A percentile compares a stretch with the other conserved stretches of the same genome.
Conservation (phyloP, 2,113 vertebrate genomes). For the Macheiramphus alcinus region DNA sequence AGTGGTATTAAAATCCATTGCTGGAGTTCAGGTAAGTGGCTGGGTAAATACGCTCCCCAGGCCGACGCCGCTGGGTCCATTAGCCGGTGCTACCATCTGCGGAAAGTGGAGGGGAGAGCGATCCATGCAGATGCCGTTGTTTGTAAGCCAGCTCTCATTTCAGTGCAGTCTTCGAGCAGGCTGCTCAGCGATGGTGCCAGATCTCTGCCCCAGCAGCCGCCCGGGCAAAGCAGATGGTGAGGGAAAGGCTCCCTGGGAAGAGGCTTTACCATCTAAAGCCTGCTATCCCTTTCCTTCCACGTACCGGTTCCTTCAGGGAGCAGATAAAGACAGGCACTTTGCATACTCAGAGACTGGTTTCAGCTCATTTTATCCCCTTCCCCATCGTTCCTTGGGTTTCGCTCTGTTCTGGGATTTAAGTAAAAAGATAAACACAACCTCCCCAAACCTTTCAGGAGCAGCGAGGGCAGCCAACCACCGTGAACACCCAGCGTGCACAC, state of each 20-base stretch:
- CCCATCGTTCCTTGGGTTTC: background rate
- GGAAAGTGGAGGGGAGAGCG: accelerated
- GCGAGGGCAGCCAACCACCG: background rate
- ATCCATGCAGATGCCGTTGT: background rate
- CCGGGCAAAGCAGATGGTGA: background rate
- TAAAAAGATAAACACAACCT: background rate
- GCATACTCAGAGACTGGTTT: background rate
- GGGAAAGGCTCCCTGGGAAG: background rate
- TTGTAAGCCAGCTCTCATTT: background rate
- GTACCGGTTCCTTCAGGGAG: background rate
- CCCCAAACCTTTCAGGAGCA: background rate
- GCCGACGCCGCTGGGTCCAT: background rate
- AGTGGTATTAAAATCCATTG: background rate
- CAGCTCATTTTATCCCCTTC: background rate
- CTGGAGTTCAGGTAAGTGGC: background rate
- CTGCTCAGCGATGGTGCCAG: background rate
- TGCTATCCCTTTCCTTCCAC: background rate
- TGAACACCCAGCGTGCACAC: accelerated
- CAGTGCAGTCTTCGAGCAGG: background rate
- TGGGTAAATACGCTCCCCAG: background rate
- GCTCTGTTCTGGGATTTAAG: background rate
- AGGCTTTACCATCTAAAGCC: background rate
- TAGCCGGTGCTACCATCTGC: background rate
- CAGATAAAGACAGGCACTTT: background rate
- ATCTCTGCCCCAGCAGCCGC: background rate